These are phyloP conservation scores for Oncorhynchus mykiss DNA, from an alignment of 2,113 vertebrate genomes.

Conservation along the genomic window DNA sequence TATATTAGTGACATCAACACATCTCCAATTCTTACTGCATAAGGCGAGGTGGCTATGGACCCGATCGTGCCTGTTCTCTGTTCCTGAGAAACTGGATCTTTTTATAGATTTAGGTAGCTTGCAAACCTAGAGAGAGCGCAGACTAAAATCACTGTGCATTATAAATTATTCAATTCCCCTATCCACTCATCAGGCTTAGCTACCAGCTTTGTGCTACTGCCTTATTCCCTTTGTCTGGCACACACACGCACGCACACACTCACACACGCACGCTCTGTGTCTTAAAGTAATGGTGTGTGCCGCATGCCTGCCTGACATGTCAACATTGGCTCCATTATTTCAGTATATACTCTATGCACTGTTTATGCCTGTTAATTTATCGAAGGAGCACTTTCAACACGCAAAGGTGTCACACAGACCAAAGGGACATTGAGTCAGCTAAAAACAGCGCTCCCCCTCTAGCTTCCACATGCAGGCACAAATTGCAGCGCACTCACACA, in stretches of 20 bases:
- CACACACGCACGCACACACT: too few relatives aligned
- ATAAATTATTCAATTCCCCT: background rate
- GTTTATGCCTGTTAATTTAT: background rate
- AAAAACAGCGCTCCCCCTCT: background rate
- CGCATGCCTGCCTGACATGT: background rate
- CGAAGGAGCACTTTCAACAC: background rate
- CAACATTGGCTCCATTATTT: background rate
- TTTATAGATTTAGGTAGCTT: too few relatives aligned
- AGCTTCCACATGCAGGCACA: background rate
- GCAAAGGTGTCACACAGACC: background rate
- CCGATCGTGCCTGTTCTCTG: too few relatives aligned
- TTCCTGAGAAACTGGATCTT: too few relatives aligned
- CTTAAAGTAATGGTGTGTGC: background rate
- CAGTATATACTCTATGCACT: background rate
- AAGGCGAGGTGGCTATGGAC: too few relatives aligned
- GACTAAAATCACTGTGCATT: slow-evolving; percentile 2
- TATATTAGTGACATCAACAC: too few relatives aligned
- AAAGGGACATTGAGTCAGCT: background rate
- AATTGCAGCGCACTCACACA: background rate
- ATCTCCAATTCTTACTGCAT: too few relatives aligned
- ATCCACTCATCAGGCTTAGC: background rate
- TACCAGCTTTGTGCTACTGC: background rate
- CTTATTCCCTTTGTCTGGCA: background rate
- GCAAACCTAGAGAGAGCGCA: background rate
- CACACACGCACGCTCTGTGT: background rate